Conservation (phyloP, 2,113 vertebrate genomes). For the Argyrosomus japonicus region DNA sequence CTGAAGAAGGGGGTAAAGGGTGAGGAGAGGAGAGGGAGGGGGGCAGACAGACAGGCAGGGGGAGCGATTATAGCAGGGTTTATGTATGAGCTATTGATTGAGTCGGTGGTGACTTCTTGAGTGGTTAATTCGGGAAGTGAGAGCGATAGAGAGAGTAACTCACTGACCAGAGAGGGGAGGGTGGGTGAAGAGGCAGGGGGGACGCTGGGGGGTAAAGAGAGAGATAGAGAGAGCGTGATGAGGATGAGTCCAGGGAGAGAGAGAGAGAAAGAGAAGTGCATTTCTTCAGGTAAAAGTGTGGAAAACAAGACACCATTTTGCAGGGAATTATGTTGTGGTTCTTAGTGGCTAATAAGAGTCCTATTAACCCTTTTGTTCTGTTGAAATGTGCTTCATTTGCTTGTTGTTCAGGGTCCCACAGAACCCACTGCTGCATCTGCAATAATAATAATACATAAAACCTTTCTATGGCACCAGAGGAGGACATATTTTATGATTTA, state of each 20-base stretch:
- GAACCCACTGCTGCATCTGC: not conserved
- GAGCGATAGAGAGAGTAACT: constrained; percentile 88
- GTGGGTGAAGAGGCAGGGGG: constrained; percentile 25
- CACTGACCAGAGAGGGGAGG: constrained; percentile 78
- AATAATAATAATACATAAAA: not conserved
- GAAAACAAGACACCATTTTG: constrained; percentile 39
- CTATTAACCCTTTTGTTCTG: not conserved
- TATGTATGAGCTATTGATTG: constrained; percentile 91
- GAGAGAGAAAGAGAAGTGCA: constrained; percentile 33
- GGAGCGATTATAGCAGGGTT: constrained; percentile 88
- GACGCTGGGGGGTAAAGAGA: constrained; percentile 60
- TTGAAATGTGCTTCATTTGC: not conserved
- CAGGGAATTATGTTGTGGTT: constrained; percentile 28
- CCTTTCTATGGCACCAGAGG: not conserved
- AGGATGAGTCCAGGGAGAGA: constrained; percentile 47
- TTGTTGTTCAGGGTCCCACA: not conserved
- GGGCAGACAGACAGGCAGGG: constrained; percentile 79
- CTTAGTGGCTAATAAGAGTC: not conserved
- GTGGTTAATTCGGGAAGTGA: constrained; percentile 90
- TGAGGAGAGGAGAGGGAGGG: constrained; percentile 40
- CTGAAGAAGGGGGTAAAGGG: constrained; percentile 36
- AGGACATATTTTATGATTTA: not conserved
- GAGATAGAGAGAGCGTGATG: constrained; percentile 62
- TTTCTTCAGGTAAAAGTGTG: constrained; percentile 55
- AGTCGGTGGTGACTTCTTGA: constrained; percentile 90